Conservation (phyloP, 2,797 vertebrate species). For the Mus spretus region DNA sequence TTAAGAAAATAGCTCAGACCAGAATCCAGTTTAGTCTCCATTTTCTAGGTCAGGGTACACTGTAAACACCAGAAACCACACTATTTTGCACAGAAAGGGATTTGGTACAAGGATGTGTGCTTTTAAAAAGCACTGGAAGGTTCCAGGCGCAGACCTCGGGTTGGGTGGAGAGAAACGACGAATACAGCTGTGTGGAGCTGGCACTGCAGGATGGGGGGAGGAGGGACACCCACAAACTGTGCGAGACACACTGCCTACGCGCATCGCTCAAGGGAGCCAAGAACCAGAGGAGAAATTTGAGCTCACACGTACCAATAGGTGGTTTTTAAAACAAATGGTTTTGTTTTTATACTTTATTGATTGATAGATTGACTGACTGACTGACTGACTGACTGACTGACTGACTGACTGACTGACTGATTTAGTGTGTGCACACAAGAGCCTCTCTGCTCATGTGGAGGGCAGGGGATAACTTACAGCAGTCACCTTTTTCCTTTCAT, state of each 20-base stretch:
- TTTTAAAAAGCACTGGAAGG: not conserved
- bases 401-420: not conserved
- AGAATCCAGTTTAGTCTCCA: not conserved
- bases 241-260: accelerated
- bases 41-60: conserved; percentile 37
- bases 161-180: not conserved
- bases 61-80: conserved; percentile 15
- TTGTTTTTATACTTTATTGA: not conserved
- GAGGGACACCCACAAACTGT: not conserved
- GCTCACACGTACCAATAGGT: not conserved
- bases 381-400: not conserved
- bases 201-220: not conserved
- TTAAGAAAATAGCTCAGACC: not conserved
- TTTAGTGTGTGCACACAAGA: not conserved
- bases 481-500: not conserved
- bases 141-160: not conserved
- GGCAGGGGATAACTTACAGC: not conserved
- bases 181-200: not conserved
- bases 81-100: conserved; percentile 53
- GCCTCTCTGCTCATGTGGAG: not conserved
- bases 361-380: not conserved
- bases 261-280: not conserved
- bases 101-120: conserved; percentile 15
- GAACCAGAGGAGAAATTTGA: not conserved
- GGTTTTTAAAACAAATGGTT: not conserved